Evolutionary conservation across 1,140 invertebrate genomes (phyloP).

Genomic region (Trichonephila clavata): DNA sequence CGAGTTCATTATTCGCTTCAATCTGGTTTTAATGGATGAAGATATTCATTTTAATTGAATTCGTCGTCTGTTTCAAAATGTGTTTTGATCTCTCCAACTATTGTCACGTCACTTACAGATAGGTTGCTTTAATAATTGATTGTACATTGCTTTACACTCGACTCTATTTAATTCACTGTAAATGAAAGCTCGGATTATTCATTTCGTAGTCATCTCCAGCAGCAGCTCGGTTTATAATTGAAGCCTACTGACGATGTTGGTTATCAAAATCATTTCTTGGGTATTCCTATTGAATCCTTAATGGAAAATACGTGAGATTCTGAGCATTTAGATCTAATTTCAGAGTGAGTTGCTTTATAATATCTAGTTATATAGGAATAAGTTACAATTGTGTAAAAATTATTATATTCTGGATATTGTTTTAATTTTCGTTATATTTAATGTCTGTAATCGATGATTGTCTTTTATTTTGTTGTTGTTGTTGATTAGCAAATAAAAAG

Average conservation of each 20-base stretch:
- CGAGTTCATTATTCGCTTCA: conserved; percentile 8
- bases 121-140: conserved; percentile 17
- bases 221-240: background rate
- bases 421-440: too few relatives aligned
- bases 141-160: conserved; percentile 11
- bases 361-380: too few relatives aligned
- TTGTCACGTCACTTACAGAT: conserved; percentile 27
- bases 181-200: background rate
- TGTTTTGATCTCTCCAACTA: background rate
- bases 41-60: background rate
- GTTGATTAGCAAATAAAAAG: too few relatives aligned
- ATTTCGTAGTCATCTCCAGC: conserved; percentile 1
- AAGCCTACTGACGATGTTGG: background rate
- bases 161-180: conserved; percentile 7
- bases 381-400: too few relatives aligned
- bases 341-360: too few relatives aligned
- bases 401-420: too few relatives aligned
- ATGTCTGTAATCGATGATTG: too few relatives aligned
- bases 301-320: background rate
- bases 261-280: background rate
- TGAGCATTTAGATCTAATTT: too few relatives aligned
- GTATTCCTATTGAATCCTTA: background rate
- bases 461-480: too few relatives aligned
- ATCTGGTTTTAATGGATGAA: background rate
- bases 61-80: background rate